Conservation (phyloP, 2,888 invertebrate species). For the Aproaerema taeniolella region DNA sequence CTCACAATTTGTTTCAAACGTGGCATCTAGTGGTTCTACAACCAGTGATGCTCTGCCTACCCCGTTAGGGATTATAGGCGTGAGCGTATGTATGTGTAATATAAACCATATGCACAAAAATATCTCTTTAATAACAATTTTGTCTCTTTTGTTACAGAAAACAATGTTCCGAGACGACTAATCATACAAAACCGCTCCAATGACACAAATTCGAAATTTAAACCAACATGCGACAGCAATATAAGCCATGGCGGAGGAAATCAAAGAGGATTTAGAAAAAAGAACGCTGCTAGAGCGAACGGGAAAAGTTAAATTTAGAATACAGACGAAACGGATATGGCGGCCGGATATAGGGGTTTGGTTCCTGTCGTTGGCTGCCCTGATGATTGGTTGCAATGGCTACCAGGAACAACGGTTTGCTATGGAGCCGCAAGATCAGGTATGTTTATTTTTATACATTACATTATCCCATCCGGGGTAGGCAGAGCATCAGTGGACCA, state of each 20-base stretch:
- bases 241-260: constrained; percentile 55
- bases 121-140: too few relatives aligned
- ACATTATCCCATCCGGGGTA: too few relatives aligned
- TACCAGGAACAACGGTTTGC: constrained; percentile 88
- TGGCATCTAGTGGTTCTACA: too few relatives aligned
- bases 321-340: constrained; percentile 44
- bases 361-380: constrained; percentile 42
- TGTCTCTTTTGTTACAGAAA: constrained; percentile 39
- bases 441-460: too few relatives aligned
- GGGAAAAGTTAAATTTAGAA: constrained; percentile 57
- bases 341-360: constrained; percentile 48
- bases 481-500: too few relatives aligned
- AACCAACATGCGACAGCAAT: constrained; percentile 52
- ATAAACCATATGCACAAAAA: too few relatives aligned
- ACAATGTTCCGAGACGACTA: constrained; percentile 27
- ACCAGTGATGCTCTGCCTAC: too few relatives aligned
- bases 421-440: constrained; percentile 92
- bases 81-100: too few relatives aligned
- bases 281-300: constrained; percentile 42
- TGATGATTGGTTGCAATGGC: constrained; percentile 56
- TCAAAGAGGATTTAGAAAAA: constrained; percentile 43
- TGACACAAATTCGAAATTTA: constrained; percentile 30
- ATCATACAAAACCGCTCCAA: constrained; percentile 34
- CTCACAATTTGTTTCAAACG: too few relatives aligned
- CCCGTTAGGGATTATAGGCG: too few relatives aligned